These are phyloP conservation scores for Sitta europaea DNA, from an alignment of 2,113 vertebrate species.

Conservation along the genomic window DNA sequence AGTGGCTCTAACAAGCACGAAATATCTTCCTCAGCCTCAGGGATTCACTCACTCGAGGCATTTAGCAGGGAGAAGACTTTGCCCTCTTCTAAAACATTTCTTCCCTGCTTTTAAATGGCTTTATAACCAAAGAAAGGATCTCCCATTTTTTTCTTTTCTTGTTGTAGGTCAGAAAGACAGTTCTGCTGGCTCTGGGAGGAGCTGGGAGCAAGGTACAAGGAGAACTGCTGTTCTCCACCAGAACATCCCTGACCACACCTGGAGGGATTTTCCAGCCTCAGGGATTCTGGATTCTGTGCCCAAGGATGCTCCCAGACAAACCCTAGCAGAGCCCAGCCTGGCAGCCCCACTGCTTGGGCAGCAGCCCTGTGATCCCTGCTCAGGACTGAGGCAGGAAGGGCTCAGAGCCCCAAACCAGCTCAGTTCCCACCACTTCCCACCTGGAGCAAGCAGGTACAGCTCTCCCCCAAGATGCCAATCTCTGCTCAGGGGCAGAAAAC, in stretches of 20 bases:
- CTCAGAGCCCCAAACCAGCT: background rate
- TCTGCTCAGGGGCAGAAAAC: background rate
- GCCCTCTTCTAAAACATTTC: background rate
- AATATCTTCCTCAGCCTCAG: background rate
- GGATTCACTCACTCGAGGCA: background rate
- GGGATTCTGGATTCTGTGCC: background rate
- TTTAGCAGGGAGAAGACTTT: background rate
- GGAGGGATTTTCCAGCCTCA: background rate
- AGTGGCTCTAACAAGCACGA: background rate
- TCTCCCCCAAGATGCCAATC: background rate
- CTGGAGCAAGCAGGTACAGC: background rate
- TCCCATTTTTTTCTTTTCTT: background rate
- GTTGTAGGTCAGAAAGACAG: background rate
- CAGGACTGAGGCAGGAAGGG: background rate
- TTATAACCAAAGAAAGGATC: background rate
- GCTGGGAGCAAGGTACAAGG: background rate
- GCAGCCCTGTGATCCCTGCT: accelerated
- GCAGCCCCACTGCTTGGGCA: background rate
- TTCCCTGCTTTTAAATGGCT: background rate
- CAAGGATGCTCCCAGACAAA: background rate
- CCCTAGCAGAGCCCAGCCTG: background rate
- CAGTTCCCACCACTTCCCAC: background rate
- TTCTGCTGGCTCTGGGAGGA: background rate
- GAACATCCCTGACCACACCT: background rate
- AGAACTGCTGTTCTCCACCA: background rate